Base-by-base conservation (phyloP, 1,140 invertebrate species). In the Caerostris darwini region DNA sequence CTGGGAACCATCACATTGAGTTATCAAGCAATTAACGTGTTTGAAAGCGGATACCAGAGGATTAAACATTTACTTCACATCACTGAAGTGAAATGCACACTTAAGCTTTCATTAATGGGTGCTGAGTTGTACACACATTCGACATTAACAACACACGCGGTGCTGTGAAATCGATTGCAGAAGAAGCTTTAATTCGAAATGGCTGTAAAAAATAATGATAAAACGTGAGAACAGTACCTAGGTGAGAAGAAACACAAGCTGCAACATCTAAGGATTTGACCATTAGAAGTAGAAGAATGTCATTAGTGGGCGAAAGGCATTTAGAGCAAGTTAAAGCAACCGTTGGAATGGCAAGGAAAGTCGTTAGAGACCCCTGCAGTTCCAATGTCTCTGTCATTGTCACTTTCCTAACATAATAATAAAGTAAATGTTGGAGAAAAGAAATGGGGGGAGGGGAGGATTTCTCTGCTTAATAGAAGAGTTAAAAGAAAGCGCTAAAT, bases 291-390 rank as follows among this genome's bases (percentile, higher is more conserved):
- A 19, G 12, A 17, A 64, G 87, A 89, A 89, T 89, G 87, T 56
- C 87, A 89, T 89, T 89, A 71, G 64, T 89, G 54, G 64, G 54
- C 87, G 64, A 56, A 69, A 89, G 54, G 64, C 87, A 89, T 69
- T 89, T 89, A 67, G 61, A 50, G 64, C 50, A 89, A 89, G 64
- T 69, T 89, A 54, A 50, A 54, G 87, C 64, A 69, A 53, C 87
- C 87, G 69, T 89, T 61, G 53, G 53, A 89, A 89, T 53, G 6
- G 64, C 64, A 69, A 89, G 87, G 69, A 89, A 14, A 77, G 50
- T 89, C 87, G 64, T 89, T 89, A 89, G 87, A 56, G 67, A 89
- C 61, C 17, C 50, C 61, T 71, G 50, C 64, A 54, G n/a, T 71
- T 89, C 64, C 87, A 77, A 77, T 77, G 71, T 89, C 64, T 67